Conservation (phyloP, 2,888 invertebrate species). For the Frankliniella fusca region DNA sequence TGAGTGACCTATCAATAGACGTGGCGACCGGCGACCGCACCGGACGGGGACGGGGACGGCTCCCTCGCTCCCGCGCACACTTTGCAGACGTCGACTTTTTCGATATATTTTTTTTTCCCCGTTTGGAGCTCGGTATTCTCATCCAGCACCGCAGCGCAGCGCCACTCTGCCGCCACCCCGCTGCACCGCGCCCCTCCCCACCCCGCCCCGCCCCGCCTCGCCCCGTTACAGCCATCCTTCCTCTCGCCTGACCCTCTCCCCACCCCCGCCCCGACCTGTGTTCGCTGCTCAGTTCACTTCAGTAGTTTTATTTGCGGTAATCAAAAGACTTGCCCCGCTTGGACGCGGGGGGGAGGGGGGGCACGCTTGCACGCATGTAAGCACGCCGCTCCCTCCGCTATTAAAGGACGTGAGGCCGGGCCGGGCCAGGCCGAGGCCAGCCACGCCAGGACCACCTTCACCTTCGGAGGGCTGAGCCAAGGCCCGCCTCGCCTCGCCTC, state of each 20-base stretch:
- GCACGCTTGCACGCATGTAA: no score
- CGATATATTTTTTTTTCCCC: neutral
- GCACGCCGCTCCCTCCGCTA: no score
- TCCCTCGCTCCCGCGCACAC: neutral
- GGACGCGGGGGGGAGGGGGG: neutral
- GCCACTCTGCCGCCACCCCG: neutral
- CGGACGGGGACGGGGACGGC: neutral
- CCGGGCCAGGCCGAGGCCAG: no score
- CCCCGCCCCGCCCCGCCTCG: no score
- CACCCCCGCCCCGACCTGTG: neutral
- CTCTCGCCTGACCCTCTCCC: neutral
- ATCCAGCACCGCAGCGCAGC: neutral
- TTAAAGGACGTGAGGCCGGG: no score
- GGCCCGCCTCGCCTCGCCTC: no score
- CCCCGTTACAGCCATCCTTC: no score
- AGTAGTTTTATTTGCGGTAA: conserved; percentile 26
- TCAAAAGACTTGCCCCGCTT: conserved; percentile 16
- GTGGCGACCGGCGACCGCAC: neutral
- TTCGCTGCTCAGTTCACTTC: conserved; percentile 12
- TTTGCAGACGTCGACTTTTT: neutral
- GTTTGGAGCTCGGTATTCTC: neutral
- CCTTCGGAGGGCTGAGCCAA: no score
- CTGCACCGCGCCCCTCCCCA: no score
- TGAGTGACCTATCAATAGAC: neutral
- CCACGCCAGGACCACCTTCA: no score